phyloP scores from a whole-genome alignment of 2,888 invertebrate species.

The Chymomyza fuscimana region DNA sequence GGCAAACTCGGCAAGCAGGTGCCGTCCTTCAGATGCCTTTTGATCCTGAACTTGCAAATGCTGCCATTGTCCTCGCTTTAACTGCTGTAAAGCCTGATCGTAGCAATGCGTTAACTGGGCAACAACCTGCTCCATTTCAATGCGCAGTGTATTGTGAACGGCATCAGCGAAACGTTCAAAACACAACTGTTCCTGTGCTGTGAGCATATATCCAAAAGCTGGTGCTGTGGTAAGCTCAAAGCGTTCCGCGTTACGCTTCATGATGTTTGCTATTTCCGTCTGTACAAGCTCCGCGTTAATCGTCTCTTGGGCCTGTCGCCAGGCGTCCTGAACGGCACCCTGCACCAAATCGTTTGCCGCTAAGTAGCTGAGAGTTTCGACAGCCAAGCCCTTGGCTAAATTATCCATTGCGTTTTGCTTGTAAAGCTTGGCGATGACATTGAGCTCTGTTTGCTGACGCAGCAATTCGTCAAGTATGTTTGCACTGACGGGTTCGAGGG shows the following conservation, averaged over 20 bases:
- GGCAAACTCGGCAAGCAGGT: constrained; percentile 84
- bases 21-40: constrained; percentile 80
- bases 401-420: constrained; percentile 86
- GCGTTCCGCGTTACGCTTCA: constrained; percentile 85
- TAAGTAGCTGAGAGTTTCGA: constrained; percentile 85
- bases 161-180: constrained; percentile 88
- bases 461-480: constrained; percentile 78
- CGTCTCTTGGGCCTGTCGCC: constrained; percentile 87
- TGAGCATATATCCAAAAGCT: constrained; percentile 83
- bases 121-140: constrained; percentile 87
- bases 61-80: constrained; percentile 81
- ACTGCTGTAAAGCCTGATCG: constrained; percentile 83
- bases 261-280: constrained; percentile 88
- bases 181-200: constrained; percentile 85
- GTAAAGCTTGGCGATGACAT: constrained; percentile 83
- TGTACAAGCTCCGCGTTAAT: constrained; percentile 88
- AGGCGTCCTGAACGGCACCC: constrained; percentile 86
- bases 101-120: constrained; percentile 85
- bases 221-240: constrained; percentile 84
- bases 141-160: constrained; percentile 85
- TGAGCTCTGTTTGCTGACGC: constrained; percentile 83
- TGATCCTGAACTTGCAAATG: constrained; percentile 80
- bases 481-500: constrained; percentile 81
- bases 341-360: constrained; percentile 82
- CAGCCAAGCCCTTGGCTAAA: constrained; percentile 85